phyloP scores from a whole-genome alignment of 2,888 invertebrate genomes.

The Pollenia amentaria region DNA sequence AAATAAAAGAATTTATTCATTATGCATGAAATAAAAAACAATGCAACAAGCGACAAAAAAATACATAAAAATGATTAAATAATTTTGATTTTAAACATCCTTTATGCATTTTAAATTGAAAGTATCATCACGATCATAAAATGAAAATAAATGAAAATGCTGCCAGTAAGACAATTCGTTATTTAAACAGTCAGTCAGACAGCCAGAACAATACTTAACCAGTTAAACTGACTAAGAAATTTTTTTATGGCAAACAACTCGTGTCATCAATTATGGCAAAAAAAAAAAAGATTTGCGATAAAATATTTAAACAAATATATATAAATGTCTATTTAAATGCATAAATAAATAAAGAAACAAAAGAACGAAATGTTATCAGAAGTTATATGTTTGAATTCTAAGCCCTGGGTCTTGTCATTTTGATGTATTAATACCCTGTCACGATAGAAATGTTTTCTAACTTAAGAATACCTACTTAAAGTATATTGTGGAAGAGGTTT shows the following conservation, averaged over 20 bases:
- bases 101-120: constrained; percentile 35
- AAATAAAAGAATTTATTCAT: constrained; percentile 25
- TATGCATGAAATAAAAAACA: constrained; percentile 18
- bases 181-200: not conserved
- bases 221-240: constrained; percentile 10
- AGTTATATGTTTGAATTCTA: constrained; percentile 19
- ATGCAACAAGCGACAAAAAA: constrained; percentile 32
- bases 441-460: constrained; percentile 20
- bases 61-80: not conserved
- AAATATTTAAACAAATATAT: constrained; percentile 26
- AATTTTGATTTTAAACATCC: constrained; percentile 36
- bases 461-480: constrained; percentile 4
- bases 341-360: constrained; percentile 24
- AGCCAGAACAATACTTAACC: not conserved
- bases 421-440: constrained; percentile 47
- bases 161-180: not conserved
- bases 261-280: constrained; percentile 55
- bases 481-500: constrained; percentile 20
- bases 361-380: constrained; percentile 39
- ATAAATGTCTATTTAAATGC: not conserved
- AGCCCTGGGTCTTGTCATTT: constrained; percentile 27
- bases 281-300: constrained; percentile 31
- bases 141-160: constrained; percentile 2
- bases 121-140: constrained; percentile 20
- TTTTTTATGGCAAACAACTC: constrained; percentile 37